These are phyloP conservation scores for Ichneumon xanthorius DNA, from an alignment of 2,888 invertebrate species.

Conservation along the genomic window DNA sequence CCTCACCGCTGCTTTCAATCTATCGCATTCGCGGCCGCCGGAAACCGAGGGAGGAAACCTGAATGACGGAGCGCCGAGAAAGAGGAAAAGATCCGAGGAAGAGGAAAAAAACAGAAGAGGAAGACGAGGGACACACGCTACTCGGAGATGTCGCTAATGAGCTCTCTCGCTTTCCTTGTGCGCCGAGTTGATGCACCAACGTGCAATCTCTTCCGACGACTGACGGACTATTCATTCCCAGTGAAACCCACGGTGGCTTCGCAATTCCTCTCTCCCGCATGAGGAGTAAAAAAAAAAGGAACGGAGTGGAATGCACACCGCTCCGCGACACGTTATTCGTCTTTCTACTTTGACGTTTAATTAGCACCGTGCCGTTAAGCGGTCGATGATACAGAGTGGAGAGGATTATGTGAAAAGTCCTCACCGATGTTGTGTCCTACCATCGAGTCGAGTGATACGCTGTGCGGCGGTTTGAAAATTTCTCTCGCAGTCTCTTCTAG, in stretches of 20 bases:
- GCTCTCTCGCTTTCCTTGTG: conserved; percentile 55
- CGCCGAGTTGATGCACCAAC: conserved; percentile 27
- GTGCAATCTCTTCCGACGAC: conserved; percentile 32
- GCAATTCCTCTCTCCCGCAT: conserved; percentile 3
- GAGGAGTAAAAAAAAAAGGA: background rate
- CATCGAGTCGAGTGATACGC: background rate
- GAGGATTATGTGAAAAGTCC: conserved; percentile 8
- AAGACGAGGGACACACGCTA: conserved; percentile 38
- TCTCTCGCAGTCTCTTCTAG: background rate
- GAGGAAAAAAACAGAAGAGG: conserved; percentile 39
- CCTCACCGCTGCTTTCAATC: conserved; percentile 14
- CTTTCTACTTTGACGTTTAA: conserved; percentile 51
- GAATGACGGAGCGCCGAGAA: conserved; percentile 26
- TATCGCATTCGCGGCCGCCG: background rate
- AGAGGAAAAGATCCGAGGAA: conserved; percentile 1
- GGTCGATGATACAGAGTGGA: conserved; percentile 1
- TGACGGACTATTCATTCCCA: conserved; percentile 26
- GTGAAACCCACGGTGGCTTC: conserved; percentile 25
- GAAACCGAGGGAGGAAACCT: conserved; percentile 16
- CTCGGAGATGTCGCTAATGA: conserved; percentile 64
- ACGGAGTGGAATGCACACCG: background rate
- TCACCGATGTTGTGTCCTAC: background rate
- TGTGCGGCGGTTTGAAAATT: background rate
- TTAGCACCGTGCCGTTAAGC: conserved; percentile 29
- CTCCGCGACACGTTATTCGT: conserved; percentile 18